Conservation (phyloP, 2,113 vertebrate genomes). For the cat (Felis catus) region DNA sequence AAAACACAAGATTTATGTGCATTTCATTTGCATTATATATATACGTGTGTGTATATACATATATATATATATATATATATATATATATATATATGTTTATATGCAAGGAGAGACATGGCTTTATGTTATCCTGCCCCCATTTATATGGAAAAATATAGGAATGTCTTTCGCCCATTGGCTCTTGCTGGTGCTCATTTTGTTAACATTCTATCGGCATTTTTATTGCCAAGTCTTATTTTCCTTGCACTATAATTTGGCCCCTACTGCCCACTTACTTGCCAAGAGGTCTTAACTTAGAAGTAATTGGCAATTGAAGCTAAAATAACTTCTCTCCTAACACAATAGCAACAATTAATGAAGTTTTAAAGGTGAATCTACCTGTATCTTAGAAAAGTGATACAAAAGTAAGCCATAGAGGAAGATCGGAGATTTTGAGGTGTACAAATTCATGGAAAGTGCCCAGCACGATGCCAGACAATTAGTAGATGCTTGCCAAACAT, state of each 20-base stretch:
- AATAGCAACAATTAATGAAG: slow-evolving; percentile 24
- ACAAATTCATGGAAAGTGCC: neutral
- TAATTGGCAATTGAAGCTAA: slow-evolving; percentile 58
- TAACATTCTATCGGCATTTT: slow-evolving; percentile 22
- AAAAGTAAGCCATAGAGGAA: neutral
- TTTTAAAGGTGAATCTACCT: neutral
- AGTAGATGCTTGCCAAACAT: neutral
- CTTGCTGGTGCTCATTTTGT: slow-evolving; percentile 39
- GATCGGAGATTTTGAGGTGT: neutral
- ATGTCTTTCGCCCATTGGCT: neutral
- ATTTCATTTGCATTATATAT: neutral
- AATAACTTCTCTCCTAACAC: slow-evolving; percentile 44
- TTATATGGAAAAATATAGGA: neutral
- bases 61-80: slow-evolving; percentile 11
- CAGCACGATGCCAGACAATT: neutral
- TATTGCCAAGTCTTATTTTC: slow-evolving; percentile 59
- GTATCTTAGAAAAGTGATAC: neutral
- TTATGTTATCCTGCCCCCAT: slow-evolving; percentile 44
- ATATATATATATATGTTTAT: neutral
- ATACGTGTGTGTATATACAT: neutral
- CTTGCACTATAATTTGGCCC: slow-evolving; percentile 58
- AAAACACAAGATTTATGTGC: neutral
- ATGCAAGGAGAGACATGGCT: slow-evolving; percentile 57
- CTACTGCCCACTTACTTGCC: slow-evolving; percentile 36
- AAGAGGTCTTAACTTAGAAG: slow-evolving; percentile 55